Percentiles rank a stretch among this genome's conserved stretches.
Evolutionary conservation across 2,113 vertebrate species (phyloP).

Genomic region (Amazona guildingii): DNA sequence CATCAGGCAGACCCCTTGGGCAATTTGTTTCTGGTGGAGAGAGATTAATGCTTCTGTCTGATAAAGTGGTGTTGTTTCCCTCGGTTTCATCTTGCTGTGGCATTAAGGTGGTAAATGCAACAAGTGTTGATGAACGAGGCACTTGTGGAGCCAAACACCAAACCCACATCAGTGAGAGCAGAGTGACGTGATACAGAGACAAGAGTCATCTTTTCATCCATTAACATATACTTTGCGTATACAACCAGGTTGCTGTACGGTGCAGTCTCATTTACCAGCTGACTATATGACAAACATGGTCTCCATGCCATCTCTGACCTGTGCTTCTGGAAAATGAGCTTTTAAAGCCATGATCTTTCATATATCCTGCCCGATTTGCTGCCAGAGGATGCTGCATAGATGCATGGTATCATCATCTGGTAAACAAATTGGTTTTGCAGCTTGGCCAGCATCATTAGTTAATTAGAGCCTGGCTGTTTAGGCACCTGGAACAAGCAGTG

Average conservation of each 20-base stretch:
- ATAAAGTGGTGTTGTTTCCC: slow-evolving; percentile 45
- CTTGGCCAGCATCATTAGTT: slow-evolving; percentile 54
- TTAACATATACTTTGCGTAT: not conserved
- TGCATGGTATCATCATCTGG: not conserved
- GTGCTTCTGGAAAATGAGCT: not conserved
- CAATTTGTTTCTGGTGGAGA: slow-evolving; percentile 39
- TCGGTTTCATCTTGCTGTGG: not conserved
- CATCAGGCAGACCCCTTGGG: slow-evolving; percentile 4
- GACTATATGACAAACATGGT: not conserved
- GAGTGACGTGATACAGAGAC: not conserved
- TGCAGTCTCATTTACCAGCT: not conserved
- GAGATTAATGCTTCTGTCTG: slow-evolving; percentile 17
- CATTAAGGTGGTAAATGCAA: not conserved
- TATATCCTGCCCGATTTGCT: not conserved
- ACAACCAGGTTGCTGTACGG: not conserved
- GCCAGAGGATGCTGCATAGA: not conserved
- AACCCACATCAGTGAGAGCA: not conserved
- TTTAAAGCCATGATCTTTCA: not conserved
- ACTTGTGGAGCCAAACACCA: not conserved
- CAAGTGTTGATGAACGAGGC: not conserved
- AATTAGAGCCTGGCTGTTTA: slow-evolving; percentile 59
- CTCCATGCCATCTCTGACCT: not conserved
- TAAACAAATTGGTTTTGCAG: slow-evolving; percentile 21
- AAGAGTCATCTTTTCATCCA: not conserved
- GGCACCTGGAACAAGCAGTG: slow-evolving; percentile 55